Percentiles rank a stretch among this genome's conserved stretches.
Conservation (phyloP, 2,888 invertebrate genomes). For the Aleiodes leptofemur region DNA sequence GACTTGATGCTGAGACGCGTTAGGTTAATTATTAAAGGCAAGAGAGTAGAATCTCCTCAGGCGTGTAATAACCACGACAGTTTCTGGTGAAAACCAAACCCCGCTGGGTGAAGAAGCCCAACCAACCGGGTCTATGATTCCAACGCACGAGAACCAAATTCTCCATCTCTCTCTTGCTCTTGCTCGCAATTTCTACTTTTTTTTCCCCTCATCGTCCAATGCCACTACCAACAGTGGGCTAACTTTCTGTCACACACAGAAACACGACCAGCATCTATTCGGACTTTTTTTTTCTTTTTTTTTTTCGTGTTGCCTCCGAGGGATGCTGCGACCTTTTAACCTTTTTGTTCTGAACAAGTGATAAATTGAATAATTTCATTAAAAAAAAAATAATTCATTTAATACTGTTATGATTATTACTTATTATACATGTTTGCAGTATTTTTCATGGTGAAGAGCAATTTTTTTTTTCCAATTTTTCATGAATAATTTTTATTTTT, state of each 20-base stretch:
- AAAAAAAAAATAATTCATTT: too few species aligned
- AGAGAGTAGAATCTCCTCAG: slow-evolving; percentile 49
- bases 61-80: slow-evolving; percentile 56
- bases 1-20: slow-evolving; percentile 30
- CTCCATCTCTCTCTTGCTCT: slow-evolving; percentile 14
- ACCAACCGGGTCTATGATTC: slow-evolving; percentile 57
- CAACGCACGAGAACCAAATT: slow-evolving; percentile 57
- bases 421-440: too few species aligned
- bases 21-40: slow-evolving; percentile 28
- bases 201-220: slow-evolving; percentile 13
- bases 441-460: too few species aligned
- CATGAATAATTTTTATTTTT: too few species aligned
- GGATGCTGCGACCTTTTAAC: slow-evolving; percentile 41
- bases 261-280: slow-evolving; percentile 54
- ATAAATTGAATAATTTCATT: background rate
- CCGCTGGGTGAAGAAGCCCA: slow-evolving; percentile 46
- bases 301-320: slow-evolving; percentile 44
- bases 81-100: slow-evolving; percentile 50
- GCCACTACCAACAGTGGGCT: slow-evolving; percentile 51
- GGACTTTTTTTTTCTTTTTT: slow-evolving; percentile 21
- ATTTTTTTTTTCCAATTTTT: too few species aligned
- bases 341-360: slow-evolving; percentile 15
- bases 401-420: too few species aligned
- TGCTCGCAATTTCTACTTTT: background rate
- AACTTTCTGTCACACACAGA: slow-evolving; percentile 60